phyloP scores from a whole-genome alignment of 2,888 invertebrate genomes.

The Tenthredo notha region DNA sequence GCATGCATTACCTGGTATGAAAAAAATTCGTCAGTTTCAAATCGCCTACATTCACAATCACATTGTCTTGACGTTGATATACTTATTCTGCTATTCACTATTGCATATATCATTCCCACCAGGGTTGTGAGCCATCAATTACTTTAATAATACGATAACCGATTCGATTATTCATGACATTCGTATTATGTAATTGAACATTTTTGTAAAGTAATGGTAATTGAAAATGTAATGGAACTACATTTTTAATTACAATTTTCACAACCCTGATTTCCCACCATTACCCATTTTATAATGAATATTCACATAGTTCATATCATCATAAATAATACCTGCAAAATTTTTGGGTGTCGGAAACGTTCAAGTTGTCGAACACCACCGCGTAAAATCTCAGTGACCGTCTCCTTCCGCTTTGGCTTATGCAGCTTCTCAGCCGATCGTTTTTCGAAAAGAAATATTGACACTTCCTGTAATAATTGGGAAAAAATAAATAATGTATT shows the following conservation, averaged over 20 bases:
- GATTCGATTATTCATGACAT: too few species aligned
- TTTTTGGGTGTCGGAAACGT: conserved; percentile 91
- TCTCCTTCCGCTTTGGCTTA: conserved; percentile 94
- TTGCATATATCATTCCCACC: too few species aligned
- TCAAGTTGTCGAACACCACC: conserved; percentile 90
- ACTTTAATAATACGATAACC: too few species aligned
- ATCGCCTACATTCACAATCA: not conserved
- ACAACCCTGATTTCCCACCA: too few species aligned
- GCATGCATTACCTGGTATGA: conserved; percentile 82
- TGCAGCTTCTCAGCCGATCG: conserved; percentile 94
- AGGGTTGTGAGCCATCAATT: too few species aligned
- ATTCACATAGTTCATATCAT: not conserved
- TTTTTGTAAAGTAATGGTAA: too few species aligned
- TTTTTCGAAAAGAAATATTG: conserved; percentile 96
- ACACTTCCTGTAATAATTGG: conserved; percentile 87
- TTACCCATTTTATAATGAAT: not conserved
- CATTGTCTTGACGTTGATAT: not conserved
- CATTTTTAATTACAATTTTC: too few species aligned
- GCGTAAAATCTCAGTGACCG: conserved; percentile 93
- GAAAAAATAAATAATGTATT: not conserved
- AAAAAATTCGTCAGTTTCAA: not conserved
- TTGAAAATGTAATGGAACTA: too few species aligned
- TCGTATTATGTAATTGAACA: too few species aligned
- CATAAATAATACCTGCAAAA: conserved; percentile 79
- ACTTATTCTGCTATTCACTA: not conserved